Percentiles rank a stretch among this genome's conserved stretches.
Conservation (phyloP, 1,140 invertebrate genomes). For the Drosophila busckii region DNA sequence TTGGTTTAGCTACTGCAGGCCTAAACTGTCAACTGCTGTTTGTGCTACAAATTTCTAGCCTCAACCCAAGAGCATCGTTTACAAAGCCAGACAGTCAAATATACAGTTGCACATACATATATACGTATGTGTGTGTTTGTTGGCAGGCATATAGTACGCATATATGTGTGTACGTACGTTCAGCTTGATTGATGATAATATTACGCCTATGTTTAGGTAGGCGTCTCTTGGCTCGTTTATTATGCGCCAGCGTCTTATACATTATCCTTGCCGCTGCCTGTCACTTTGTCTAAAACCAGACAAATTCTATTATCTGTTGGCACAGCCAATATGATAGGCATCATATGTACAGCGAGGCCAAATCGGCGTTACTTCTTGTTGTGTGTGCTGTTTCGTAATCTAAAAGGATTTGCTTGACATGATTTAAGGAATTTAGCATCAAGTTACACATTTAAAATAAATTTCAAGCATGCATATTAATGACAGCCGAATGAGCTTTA, state of each 20-base stretch:
- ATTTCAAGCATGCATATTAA: too few species aligned
- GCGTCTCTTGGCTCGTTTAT: slow-evolving; percentile 8
- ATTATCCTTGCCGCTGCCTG: slow-evolving; percentile 54
- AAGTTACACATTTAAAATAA: too few species aligned
- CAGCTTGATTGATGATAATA: slow-evolving; percentile 68
- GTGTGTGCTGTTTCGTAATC: slow-evolving; percentile 42
- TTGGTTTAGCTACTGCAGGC: too few species aligned
- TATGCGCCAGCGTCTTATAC: slow-evolving; percentile 26
- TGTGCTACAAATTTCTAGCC: slow-evolving; percentile 43
- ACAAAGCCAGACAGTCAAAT: slow-evolving; percentile 14
- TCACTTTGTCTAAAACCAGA: slow-evolving; percentile 43
- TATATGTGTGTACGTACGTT: slow-evolving; percentile 60
- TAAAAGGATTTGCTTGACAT: slow-evolving; percentile 41
- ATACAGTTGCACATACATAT: slow-evolving; percentile 6
- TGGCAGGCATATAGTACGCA: too few species aligned
- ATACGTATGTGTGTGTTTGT: slow-evolving; percentile 7
- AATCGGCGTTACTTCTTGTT: slow-evolving; percentile 30
- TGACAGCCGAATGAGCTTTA: too few species aligned
- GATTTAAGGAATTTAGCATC: too few species aligned
- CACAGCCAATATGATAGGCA: slow-evolving; percentile 35
- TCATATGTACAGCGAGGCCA: slow-evolving; percentile 8
- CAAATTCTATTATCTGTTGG: slow-evolving; percentile 65
- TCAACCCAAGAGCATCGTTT: slow-evolving; percentile 42
- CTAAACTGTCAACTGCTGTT: slow-evolving; percentile 15
- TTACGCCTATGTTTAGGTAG: slow-evolving; percentile 30